Conservation (phyloP, 2,113 vertebrate species). For the Rhipidura dahli region DNA sequence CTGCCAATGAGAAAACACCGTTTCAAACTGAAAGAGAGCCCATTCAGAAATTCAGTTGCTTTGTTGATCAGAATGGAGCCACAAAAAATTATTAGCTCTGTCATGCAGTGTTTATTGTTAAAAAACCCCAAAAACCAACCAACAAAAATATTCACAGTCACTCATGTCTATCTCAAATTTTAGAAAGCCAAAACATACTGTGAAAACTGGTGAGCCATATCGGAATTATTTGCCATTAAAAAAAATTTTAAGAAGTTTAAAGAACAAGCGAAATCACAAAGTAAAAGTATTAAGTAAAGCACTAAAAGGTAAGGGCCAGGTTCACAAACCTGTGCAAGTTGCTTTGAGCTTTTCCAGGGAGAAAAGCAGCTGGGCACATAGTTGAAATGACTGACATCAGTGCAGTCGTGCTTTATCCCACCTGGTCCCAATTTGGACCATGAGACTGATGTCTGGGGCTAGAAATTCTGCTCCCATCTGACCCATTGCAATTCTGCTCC, state of each 20-base stretch:
- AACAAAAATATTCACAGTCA: neutral
- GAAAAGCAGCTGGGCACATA: neutral
- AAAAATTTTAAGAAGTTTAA: neutral
- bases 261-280: neutral
- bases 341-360: neutral
- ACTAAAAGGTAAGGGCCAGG: neutral
- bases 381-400: neutral
- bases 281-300: neutral
- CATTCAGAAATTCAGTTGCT: neutral
- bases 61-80: neutral
- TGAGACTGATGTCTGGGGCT: neutral
- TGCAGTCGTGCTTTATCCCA: neutral
- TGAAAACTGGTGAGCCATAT: neutral
- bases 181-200: neutral
- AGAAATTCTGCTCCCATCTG: neutral
- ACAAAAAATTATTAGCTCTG: neutral
- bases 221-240: neutral
- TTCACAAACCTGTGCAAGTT: neutral
- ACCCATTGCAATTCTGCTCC: neutral
- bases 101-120: neutral
- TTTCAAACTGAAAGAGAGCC: neutral
- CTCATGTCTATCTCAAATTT: neutral
- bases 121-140: neutral
- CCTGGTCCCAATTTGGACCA: neutral
- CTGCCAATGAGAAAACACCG: neutral